Percentiles rank a stretch among this genome's conserved stretches.
These are phyloP conservation scores for Poecile montanus DNA, from an alignment of 2,797 vertebrate genomes.

Conservation along the genomic window DNA sequence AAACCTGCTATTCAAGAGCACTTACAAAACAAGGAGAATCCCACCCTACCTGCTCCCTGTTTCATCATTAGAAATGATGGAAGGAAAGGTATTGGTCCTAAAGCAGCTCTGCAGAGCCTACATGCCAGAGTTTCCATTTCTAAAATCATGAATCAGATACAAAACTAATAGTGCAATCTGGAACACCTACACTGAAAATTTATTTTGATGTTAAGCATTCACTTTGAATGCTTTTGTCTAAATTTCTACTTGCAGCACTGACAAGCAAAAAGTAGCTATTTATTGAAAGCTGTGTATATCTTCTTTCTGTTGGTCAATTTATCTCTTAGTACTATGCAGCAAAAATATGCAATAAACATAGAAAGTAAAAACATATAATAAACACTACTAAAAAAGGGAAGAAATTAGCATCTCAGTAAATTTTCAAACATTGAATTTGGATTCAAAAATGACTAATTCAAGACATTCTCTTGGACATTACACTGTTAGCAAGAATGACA, in stretches of 20 bases:
- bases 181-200: background rate
- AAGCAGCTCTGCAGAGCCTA: background rate
- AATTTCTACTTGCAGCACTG: background rate
- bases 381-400: background rate
- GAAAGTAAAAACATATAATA: background rate
- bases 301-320: background rate
- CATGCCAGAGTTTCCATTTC: background rate
- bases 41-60: background rate
- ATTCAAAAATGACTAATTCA: background rate
- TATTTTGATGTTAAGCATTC: background rate
- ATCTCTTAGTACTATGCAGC: background rate
- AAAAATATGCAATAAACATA: background rate
- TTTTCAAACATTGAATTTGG: background rate
- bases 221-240: background rate
- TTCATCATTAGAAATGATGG: background rate
- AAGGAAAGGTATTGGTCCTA: background rate
- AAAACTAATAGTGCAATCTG: background rate
- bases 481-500: background rate
- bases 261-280: background rate
- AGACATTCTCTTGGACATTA: background rate
- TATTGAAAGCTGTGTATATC: accelerated
- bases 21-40: background rate
- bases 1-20: background rate
- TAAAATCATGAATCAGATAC: background rate
- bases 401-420: background rate